Evolutionary conservation across 2,113 vertebrate species (phyloP).

Genomic region (Platysternon megacephalum): DNA sequence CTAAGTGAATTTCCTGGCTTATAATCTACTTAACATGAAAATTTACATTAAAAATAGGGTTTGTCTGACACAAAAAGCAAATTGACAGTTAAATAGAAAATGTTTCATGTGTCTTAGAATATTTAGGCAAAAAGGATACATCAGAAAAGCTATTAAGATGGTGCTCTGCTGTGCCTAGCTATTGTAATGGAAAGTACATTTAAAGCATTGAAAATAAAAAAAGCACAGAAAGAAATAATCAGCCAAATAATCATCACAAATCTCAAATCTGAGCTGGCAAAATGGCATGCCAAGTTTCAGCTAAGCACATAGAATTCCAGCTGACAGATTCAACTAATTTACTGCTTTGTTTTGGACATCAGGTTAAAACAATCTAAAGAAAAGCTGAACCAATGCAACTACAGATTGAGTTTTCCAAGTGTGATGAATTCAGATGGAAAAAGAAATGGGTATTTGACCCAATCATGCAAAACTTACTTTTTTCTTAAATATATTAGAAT

Average conservation of each 20-base stretch:
- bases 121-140: constrained; percentile 28
- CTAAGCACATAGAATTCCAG: constrained; percentile 60
- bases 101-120: background rate
- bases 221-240: constrained; percentile 4
- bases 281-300: constrained; percentile 57
- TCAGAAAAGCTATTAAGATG: background rate
- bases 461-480: background rate
- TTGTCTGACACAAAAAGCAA: background rate
- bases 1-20: constrained; percentile 33
- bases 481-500: constrained; percentile 25
- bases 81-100: background rate
- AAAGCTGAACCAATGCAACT: constrained; percentile 37
- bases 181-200: constrained; percentile 38
- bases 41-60: background rate
- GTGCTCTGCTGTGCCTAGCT: background rate
- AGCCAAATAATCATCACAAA: constrained; percentile 6
- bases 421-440: constrained; percentile 46
- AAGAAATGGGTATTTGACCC: constrained; percentile 22
- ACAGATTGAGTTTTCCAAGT: constrained; percentile 48
- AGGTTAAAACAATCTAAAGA: constrained; percentile 51
- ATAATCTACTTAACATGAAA: background rate
- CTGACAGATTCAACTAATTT: constrained; percentile 71
- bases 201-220: background rate
- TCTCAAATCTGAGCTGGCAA: constrained; percentile 59
- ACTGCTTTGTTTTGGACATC: constrained; percentile 74